Base-by-base conservation (phyloP, 2,113 vertebrate genomes). In the Dasyurus viverrinus region DNA sequence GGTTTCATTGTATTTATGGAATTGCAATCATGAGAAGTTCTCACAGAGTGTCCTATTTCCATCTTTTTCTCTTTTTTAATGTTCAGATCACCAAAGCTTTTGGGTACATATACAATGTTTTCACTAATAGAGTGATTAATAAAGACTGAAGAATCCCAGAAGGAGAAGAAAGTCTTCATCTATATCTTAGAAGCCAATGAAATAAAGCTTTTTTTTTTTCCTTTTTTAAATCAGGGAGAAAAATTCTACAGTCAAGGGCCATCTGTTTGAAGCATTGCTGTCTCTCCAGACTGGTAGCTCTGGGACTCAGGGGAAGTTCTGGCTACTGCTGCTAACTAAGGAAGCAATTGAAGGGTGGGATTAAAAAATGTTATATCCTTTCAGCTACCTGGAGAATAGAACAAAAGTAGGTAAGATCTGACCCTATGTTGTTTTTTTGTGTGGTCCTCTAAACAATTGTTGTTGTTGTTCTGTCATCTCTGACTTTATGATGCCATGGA, bases 51-150 rank as follows among this genome's bases (percentile, higher is more conserved):
- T 16, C 30, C 0, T 50, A 57, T 91, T 36, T 89, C 36, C 93
- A 14, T 92, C 22, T 94, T 84, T 84, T 84, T 84, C n/a, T 42
- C n/a, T 84, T 84, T 84, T 84, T 84, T 42, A 42, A 84, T 84
- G 68, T 42, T 84, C n/a, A 84, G 1, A 42, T 84, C 36, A 84
- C 68, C n/a, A 42, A 42, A 84, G 68, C 68, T 42, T 84, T 84
- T 84, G n/a, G 6, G 36, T 84, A 42, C n/a, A 42, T 42, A 42
- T 19, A 22, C 2, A 1, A 76, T 84, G 36, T 76, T 94, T 97
- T 95, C 46, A 93, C 89, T 91, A 96, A 94, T 30, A 89, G 23
- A 52, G 68, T 95, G 55, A 94, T 95, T 92, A 93, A 94, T 93
- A 57, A 9, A 89, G 30, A 93, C 25, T 76, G 30, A 91, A 93